Evolutionary conservation across 2,113 vertebrate genomes (phyloP).

Genomic region (Uria aalge): DNA sequence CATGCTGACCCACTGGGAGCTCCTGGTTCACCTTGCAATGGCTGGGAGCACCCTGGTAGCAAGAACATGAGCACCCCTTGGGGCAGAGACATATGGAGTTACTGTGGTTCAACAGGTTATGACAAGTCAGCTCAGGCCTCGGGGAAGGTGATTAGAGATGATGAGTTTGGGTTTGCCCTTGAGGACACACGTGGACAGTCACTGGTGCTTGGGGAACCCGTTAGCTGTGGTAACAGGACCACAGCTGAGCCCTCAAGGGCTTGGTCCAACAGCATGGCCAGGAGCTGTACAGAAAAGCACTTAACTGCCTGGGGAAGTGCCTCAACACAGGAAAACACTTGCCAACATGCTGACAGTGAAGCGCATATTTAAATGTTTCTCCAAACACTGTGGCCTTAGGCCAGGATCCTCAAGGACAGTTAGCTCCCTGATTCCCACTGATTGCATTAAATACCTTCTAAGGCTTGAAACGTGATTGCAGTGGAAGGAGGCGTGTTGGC

Average conservation of each 20-base stretch:
- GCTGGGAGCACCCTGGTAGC: neutral
- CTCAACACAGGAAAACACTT: neutral
- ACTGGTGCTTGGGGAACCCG: neutral
- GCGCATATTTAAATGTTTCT: neutral
- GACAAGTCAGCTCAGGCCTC: neutral
- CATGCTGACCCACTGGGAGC: neutral
- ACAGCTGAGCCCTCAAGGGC: neutral
- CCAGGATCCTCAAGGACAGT: neutral
- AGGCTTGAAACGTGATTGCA: neutral
- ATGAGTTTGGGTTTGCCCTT: neutral
- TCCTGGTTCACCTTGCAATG: neutral
- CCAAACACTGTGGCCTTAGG: neutral
- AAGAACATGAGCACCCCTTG: rapidly evolving
- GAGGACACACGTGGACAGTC: rapidly evolving
- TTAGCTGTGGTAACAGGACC: rapidly evolving
- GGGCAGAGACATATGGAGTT: rapidly evolving
- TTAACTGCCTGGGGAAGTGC: neutral
- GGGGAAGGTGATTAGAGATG: neutral
- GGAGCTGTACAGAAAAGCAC: neutral
- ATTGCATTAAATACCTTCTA: neutral
- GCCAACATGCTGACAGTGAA: neutral
- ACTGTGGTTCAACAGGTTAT: neutral
- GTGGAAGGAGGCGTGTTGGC: neutral
- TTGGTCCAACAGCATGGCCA: neutral
- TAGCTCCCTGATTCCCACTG: neutral